Conservation (phyloP, 2,888 invertebrate genomes). For the Hypsopygia costalis region DNA sequence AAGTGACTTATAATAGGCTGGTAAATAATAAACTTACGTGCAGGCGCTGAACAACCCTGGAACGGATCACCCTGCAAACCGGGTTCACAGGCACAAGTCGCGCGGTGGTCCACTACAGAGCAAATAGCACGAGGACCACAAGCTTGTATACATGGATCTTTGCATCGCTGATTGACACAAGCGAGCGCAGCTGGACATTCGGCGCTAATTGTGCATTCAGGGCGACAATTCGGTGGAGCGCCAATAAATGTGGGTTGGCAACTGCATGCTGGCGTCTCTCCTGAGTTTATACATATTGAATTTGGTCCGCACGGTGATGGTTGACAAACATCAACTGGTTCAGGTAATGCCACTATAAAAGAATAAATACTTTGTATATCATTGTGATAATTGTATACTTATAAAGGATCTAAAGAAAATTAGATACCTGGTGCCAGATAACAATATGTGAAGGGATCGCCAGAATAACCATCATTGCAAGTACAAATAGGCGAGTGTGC, state of each 20-base stretch:
- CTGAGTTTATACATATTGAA: slow-evolving; percentile 82
- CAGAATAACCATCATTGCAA: slow-evolving; percentile 84
- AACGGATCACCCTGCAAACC: slow-evolving; percentile 84
- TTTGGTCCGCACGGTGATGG: slow-evolving; percentile 86
- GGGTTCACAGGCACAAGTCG: slow-evolving; percentile 82
- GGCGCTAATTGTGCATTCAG: slow-evolving; percentile 84
- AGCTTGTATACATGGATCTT: slow-evolving; percentile 84
- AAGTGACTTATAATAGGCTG: background rate
- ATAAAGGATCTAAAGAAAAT: background rate
- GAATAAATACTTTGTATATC: background rate
- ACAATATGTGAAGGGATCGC: slow-evolving; percentile 86
- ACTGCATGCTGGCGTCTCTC: slow-evolving; percentile 82
- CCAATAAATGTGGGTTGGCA: slow-evolving; percentile 83
- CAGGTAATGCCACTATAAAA: slow-evolving; percentile 37
- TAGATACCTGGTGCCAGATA: slow-evolving; percentile 77
- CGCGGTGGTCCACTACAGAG: slow-evolving; percentile 82
- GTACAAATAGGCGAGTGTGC: slow-evolving; percentile 88
- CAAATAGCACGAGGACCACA: slow-evolving; percentile 82
- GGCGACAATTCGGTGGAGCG: slow-evolving; percentile 84
- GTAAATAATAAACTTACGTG: slow-evolving; percentile 46
- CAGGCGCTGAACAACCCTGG: slow-evolving; percentile 69
- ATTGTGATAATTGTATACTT: background rate
- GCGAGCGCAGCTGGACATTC: slow-evolving; percentile 85
- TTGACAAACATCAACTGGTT: slow-evolving; percentile 79
- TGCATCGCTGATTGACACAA: slow-evolving; percentile 82